These are phyloP conservation scores for Lottia scabra DNA, from an alignment of 2,888 invertebrate species.

Conservation along the genomic window DNA sequence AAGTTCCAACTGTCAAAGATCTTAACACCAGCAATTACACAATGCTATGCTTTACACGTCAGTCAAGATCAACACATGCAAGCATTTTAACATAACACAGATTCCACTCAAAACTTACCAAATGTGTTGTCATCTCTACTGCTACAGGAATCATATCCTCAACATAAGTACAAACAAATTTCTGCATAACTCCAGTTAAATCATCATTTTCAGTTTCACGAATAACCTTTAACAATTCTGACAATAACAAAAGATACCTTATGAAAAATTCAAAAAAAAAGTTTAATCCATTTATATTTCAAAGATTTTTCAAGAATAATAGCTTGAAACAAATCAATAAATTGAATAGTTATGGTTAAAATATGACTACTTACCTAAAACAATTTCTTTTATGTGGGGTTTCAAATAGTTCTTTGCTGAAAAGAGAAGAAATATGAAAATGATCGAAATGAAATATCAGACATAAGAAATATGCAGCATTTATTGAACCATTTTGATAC, in stretches of 20 bases:
- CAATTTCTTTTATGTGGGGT: constrained; percentile 67
- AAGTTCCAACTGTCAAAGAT: too few relatives aligned
- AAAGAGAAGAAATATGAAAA: constrained; percentile 28
- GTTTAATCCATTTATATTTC: not conserved
- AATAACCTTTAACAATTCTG: constrained; percentile 89
- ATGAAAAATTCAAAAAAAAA: not conserved
- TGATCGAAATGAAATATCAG: too few relatives aligned
- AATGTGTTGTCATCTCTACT: constrained; percentile 92
- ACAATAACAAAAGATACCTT: constrained; percentile 11
- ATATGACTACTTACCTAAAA: constrained; percentile 58
- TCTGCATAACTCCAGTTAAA: constrained; percentile 94
- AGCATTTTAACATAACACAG: too few relatives aligned
- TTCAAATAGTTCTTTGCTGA: constrained; percentile 71
- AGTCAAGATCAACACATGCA: too few relatives aligned
- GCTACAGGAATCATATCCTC: constrained; percentile 92
- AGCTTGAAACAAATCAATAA: too few relatives aligned
- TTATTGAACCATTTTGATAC: too few relatives aligned
- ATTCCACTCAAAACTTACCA: constrained; percentile 71
- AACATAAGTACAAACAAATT: constrained; percentile 84
- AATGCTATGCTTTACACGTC: too few relatives aligned
- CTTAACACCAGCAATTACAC: too few relatives aligned
- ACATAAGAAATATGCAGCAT: too few relatives aligned
- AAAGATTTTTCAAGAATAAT: too few relatives aligned
- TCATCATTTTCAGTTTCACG: constrained; percentile 98
- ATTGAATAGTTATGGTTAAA: too few relatives aligned